Percentiles rank a stretch among this genome's conserved stretches.
Evolutionary conservation across 2,113 vertebrate genomes (phyloP).

Genomic region (Plecturocebus donacophilus): DNA sequence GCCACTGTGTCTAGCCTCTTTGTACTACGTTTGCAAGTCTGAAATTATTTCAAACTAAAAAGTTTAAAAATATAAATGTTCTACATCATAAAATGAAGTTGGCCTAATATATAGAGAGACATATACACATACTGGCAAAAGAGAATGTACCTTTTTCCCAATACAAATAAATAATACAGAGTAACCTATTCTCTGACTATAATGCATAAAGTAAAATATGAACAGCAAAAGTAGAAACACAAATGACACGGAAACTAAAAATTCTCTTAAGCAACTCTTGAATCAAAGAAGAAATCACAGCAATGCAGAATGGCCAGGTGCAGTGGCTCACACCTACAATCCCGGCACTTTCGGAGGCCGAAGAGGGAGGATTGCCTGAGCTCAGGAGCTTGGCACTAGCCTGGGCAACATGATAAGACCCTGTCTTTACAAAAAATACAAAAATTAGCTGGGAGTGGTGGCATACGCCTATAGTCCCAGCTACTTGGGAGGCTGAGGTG

Average conservation of each 20-base stretch:
- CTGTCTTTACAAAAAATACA: neutral
- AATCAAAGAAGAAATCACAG: conserved; percentile 17
- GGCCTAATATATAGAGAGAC: neutral
- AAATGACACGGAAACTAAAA: neutral
- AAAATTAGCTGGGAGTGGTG: neutral
- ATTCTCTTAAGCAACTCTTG: neutral
- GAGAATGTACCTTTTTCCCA: neutral
- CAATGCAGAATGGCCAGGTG: neutral
- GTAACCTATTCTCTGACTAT: neutral
- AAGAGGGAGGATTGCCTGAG: neutral
- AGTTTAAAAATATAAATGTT: neutral
- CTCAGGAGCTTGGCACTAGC: neutral
- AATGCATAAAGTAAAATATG: neutral
- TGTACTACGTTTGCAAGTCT: conserved; percentile 27
- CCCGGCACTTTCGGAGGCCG: neutral
- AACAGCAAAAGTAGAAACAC: neutral
- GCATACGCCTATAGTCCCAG: neutral
- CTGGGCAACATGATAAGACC: neutral
- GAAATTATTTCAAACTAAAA: neutral
- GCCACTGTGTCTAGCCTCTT: neutral
- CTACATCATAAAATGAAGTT: neutral
- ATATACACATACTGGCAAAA: neutral
- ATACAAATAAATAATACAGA: neutral
- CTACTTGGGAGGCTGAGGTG: neutral
- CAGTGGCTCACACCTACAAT: neutral